These are phyloP conservation scores for Athrips mouffetella DNA, from an alignment of 2,888 invertebrate species.

Conservation along the genomic window DNA sequence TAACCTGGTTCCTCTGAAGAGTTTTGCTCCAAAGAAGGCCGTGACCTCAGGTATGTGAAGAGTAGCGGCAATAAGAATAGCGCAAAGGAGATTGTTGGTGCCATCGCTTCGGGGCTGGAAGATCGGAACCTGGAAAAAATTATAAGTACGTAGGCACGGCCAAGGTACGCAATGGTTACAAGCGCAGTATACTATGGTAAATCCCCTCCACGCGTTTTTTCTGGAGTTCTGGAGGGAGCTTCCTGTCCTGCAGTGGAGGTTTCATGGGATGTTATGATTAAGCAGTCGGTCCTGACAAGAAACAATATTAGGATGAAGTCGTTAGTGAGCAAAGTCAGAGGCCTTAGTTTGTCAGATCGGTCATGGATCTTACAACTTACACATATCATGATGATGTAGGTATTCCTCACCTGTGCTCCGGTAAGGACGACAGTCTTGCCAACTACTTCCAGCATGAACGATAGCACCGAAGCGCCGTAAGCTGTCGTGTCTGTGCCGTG, in stretches of 20 bases:
- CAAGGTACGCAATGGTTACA: too few species aligned
- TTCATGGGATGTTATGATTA: too few species aligned
- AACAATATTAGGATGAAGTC: too few species aligned
- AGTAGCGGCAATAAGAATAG: constrained; percentile 92
- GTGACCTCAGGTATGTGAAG: constrained; percentile 95
- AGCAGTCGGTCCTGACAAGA: too few species aligned
- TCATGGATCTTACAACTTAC: too few species aligned
- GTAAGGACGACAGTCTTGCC: constrained; percentile 97
- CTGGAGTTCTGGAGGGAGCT: too few species aligned
- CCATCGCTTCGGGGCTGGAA: constrained; percentile 97
- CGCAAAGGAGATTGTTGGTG: constrained; percentile 92
- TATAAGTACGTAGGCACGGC: not conserved
- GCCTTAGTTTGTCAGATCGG: too few species aligned
- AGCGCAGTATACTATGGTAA: too few species aligned
- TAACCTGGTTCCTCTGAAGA: constrained; percentile 90
- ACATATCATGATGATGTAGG: too few species aligned
- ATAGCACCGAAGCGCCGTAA: constrained; percentile 96
- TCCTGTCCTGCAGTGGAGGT: too few species aligned
- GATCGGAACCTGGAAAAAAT: constrained; percentile 86
- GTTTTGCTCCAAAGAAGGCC: constrained; percentile 91
- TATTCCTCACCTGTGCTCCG: constrained; percentile 85
- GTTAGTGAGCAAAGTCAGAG: too few species aligned
- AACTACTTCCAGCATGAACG: constrained; percentile 96
- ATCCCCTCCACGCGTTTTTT: too few species aligned
- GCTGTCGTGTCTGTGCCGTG: constrained; percentile 98